phyloP scores from a whole-genome alignment of 2,888 invertebrate genomes.

The Dichetophora obliterata region DNA sequence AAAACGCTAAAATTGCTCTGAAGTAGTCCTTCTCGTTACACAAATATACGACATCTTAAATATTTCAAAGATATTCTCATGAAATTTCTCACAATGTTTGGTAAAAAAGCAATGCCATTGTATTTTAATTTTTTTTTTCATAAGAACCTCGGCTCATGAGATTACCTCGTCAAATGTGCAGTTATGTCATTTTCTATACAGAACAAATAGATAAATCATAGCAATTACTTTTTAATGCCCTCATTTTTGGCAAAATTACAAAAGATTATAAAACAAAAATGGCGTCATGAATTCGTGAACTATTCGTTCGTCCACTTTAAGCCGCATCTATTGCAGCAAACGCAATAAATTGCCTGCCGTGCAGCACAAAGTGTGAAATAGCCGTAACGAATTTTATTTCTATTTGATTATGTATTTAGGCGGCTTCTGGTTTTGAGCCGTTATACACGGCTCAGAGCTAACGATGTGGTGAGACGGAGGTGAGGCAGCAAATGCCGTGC shows the following conservation, averaged over 20 bases:
- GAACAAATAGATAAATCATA: slow-evolving; percentile 15
- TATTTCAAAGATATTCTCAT: too few relatives aligned
- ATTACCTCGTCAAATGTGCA: not conserved
- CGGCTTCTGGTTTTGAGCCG: not conserved
- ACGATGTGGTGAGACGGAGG: too few relatives aligned
- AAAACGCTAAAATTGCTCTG: too few relatives aligned
- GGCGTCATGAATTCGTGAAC: not conserved
- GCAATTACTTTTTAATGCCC: slow-evolving; percentile 23
- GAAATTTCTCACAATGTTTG: too few relatives aligned
- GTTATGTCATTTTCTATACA: not conserved
- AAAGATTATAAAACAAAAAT: not conserved
- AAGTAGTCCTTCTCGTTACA: too few relatives aligned
- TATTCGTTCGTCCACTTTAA: not conserved
- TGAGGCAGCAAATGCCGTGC: too few relatives aligned
- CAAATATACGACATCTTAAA: too few relatives aligned
- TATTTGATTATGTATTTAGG: slow-evolving; percentile 23
- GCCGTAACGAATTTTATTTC: slow-evolving; percentile 20
- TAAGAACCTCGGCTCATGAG: not conserved
- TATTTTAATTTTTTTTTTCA: not conserved
- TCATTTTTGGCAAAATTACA: not conserved
- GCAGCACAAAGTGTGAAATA: slow-evolving; percentile 20
- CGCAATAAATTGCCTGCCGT: not conserved
- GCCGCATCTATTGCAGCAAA: not conserved
- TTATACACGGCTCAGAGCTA: too few relatives aligned
- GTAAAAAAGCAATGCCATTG: too few relatives aligned